Evolutionary conservation across 2,888 invertebrate genomes (phyloP), one percentile per base, ranked within the genome.

Genomic region (Zelleria hepariella): DNA sequence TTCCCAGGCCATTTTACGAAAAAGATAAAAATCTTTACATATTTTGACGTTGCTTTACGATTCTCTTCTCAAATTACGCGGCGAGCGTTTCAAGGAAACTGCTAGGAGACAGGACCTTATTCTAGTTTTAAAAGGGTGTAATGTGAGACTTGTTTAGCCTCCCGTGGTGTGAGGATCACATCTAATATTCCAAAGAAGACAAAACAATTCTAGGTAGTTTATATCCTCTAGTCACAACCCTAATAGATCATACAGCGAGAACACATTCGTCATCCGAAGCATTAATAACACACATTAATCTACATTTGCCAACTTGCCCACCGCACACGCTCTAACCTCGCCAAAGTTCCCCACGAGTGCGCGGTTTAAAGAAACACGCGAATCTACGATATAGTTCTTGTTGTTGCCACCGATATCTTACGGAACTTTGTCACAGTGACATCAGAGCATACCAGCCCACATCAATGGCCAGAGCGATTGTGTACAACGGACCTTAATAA

Each of bases 21-120:
- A 87, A 87, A 86, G 89, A 89, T 89, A 87, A 86, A 80, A 82
- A 89, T 89, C 89, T 89, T 84, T 86, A 89, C 89, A 89, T 88
- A 88, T 88, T 88, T 88, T 87, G 87, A 88, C 85, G 84, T 84
- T 82, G 86, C 80, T 85, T 85, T 85, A 82, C 81, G 76, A 77
- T 72, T 76, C 73, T 83, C 74, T 82, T 88, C 86, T 88, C 86
- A 85, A 88, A 88, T 88, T 88, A 88, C 88, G 76, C 82, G 75
- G 74, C 55, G 18, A 18, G 32, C 32, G 32, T 42, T 42, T 42
- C 32, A 42, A 2, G 32, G 54, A 25, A 56, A 59, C 51, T 27
- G 48, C 23, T 55, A 59, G 56, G 49, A 56, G 48, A 20, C 23
- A 24, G 5, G 25, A 47, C 47, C 18, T 23, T 57, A 27, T 49